A percentile compares a stretch with the other conserved stretches of the same genome.
Evolutionary conservation across 2,888 invertebrate species (phyloP).

Genomic region (Thera obeliscata): DNA sequence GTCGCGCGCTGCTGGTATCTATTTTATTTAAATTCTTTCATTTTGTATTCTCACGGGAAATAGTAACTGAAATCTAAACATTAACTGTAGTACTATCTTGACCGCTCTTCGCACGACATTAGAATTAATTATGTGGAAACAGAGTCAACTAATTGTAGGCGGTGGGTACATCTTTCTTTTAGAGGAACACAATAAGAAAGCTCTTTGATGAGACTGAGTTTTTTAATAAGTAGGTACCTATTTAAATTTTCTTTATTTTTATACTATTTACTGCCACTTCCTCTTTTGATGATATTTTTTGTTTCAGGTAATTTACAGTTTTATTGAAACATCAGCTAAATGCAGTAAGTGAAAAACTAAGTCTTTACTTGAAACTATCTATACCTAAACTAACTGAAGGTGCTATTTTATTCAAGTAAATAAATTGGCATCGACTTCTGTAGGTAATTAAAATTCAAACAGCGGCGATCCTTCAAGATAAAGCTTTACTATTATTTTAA

Average conservation of each 20-base stretch:
- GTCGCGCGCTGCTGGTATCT: conserved; percentile 13
- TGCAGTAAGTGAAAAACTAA: conserved; percentile 8
- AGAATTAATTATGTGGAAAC: conserved; percentile 54
- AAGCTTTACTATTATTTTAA: conserved; percentile 28
- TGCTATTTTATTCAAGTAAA: neutral
- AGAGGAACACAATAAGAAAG: conserved; percentile 19
- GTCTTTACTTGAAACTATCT: neutral
- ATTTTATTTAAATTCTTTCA: conserved; percentile 48
- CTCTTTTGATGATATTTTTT: conserved; percentile 38
- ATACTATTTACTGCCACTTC: no score
- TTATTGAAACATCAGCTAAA: conserved; percentile 11
- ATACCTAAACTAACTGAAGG: neutral
- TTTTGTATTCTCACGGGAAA: conserved; percentile 62
- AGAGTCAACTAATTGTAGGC: conserved; percentile 15
- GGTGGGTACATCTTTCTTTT: neutral
- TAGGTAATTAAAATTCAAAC: conserved; percentile 8
- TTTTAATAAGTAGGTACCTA: no score
- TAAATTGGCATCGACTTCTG: conserved; percentile 2
- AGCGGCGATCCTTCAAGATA: conserved; percentile 23
- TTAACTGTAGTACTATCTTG: conserved; percentile 60
- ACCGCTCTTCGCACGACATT: conserved; percentile 58
- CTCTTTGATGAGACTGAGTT: no score
- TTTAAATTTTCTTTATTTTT: no score
- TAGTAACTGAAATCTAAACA: conserved; percentile 60
- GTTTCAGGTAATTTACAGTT: conserved; percentile 55